Conservation (phyloP, 2,113 vertebrate genomes). For the Corythoichthys haematopterus region DNA sequence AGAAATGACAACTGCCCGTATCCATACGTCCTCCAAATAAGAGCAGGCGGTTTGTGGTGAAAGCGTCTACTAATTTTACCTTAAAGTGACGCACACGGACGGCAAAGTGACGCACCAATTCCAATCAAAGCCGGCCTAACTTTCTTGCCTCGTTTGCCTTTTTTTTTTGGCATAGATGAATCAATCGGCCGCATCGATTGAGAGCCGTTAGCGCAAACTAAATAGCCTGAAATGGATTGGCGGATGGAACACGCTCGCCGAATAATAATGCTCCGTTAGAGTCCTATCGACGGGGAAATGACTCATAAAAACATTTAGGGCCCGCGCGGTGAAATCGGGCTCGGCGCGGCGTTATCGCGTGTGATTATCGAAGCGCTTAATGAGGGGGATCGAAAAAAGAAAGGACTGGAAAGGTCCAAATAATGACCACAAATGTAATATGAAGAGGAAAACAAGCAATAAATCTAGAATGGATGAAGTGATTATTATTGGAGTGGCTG, state of each 20-base stretch:
- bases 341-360: neutral
- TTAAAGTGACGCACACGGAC: neutral
- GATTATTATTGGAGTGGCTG: too few relatives aligned
- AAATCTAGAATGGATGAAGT: neutral
- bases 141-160: neutral
- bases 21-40: neutral
- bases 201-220: neutral
- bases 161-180: neutral
- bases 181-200: neutral
- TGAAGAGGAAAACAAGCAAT: neutral
- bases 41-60: neutral
- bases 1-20: neutral
- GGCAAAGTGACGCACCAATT: conserved; percentile 2
- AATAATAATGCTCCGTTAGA: neutral
- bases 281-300: neutral
- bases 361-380: neutral
- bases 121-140: neutral
- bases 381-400: neutral
- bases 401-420: neutral
- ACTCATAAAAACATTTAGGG: neutral
- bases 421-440: neutral
- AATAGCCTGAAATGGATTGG: conserved; percentile 1
- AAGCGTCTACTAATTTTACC: neutral
- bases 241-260: neutral
- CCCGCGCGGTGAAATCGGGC: neutral